phyloP scores from a whole-genome alignment of 2,113 vertebrate species.

The Calidris pygmaea region DNA sequence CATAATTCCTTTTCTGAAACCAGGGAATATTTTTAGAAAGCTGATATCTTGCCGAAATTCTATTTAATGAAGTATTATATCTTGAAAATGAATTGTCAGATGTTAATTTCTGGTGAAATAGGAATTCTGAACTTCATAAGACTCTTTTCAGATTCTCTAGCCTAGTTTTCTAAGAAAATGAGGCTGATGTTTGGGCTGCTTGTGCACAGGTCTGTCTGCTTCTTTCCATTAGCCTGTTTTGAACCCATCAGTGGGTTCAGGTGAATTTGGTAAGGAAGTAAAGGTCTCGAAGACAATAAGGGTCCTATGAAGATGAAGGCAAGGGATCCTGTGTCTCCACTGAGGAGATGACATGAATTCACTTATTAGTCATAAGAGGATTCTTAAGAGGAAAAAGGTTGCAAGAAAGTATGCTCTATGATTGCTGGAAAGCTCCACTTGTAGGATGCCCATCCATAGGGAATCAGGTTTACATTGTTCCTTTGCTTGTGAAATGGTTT shows the following conservation, averaged over 20 bases:
- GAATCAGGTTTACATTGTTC: not conserved
- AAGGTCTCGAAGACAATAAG: not conserved
- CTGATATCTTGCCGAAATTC: not conserved
- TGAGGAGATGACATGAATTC: not conserved
- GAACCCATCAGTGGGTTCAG: not conserved
- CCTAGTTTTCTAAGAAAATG: not conserved
- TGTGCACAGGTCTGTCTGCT: not conserved
- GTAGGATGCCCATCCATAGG: not conserved
- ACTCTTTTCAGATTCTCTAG: not conserved
- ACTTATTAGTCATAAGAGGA: not conserved
- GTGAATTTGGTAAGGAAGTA: not conserved
- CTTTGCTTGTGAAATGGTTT: not conserved
- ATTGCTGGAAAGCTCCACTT: not conserved
- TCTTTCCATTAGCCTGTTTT: not conserved
- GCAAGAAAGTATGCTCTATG: not conserved
- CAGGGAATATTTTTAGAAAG: not conserved
- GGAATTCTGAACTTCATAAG: not conserved
- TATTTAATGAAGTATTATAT: not conserved
- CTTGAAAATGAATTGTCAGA: not conserved
- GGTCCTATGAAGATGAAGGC: not conserved
- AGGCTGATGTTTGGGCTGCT: not conserved
- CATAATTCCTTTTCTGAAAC: not conserved
- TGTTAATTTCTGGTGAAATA: not conserved
- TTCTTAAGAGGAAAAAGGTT: not conserved
- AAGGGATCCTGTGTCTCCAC: not conserved